phyloP scores from a whole-genome alignment of 2,888 invertebrate species.

The Drosophila neotestacea region DNA sequence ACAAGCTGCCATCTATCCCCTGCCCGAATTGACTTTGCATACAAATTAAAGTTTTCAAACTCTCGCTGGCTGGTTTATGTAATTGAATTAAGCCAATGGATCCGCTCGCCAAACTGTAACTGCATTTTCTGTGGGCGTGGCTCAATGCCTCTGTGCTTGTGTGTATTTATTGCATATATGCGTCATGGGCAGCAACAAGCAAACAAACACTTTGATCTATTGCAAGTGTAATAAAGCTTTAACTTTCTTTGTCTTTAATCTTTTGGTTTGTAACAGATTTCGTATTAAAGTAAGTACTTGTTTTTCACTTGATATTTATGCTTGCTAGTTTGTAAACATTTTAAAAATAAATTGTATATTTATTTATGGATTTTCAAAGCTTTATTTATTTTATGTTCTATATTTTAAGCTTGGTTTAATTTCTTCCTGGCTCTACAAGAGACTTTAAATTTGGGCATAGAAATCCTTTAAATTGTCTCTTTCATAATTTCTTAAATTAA shows the following conservation, averaged over 20 bases:
- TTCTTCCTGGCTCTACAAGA: too few species aligned
- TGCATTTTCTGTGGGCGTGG: slow-evolving; percentile 47
- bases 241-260: slow-evolving; percentile 2
- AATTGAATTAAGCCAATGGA: slow-evolving; percentile 70
- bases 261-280: neutral
- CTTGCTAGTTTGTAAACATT: neutral
- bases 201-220: slow-evolving; percentile 41
- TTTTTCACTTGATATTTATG: neutral
- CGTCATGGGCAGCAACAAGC: slow-evolving; percentile 2
- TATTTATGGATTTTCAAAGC: too few species aligned
- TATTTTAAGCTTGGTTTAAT: too few species aligned
- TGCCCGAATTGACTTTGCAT: slow-evolving; percentile 71
- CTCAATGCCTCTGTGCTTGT: slow-evolving; percentile 1
- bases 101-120: slow-evolving; percentile 43
- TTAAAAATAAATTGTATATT: too few species aligned
- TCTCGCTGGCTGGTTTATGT: slow-evolving; percentile 64
- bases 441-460: too few species aligned
- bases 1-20: neutral
- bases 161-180: slow-evolving; percentile 21
- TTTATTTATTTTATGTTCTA: too few species aligned
- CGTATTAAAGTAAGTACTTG: neutral
- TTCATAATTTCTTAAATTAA: neutral
- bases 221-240: slow-evolving; percentile 13
- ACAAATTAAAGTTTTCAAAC: slow-evolving; percentile 72
- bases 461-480: too few species aligned